Evolutionary conservation across 2,113 vertebrate species (phyloP).

Genomic region (Plectropomus leopardus): DNA sequence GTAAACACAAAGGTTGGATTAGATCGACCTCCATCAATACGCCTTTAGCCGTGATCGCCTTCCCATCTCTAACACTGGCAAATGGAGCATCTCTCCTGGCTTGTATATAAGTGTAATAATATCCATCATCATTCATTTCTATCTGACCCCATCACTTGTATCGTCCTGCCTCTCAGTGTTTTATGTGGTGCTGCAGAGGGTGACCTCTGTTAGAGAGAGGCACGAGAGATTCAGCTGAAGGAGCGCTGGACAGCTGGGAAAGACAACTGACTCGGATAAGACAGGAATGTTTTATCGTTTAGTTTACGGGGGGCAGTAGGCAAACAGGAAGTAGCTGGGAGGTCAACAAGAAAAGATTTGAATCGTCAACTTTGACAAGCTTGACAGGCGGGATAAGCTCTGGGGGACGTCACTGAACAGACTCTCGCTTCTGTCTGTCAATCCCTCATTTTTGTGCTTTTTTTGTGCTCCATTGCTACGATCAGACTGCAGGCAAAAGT

Average conservation of each 20-base stretch:
- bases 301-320: background rate
- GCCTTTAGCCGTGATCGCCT: constrained; percentile 5
- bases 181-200: constrained; percentile 55
- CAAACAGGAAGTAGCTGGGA: constrained; percentile 1
- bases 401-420: background rate
- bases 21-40: constrained; percentile 8
- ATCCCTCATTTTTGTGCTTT: background rate
- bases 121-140: constrained; percentile 55
- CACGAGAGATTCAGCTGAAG: constrained; percentile 40
- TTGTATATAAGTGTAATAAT: constrained; percentile 44
- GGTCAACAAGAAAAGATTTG: background rate
- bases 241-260: background rate
- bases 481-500: no score
- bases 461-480: no score
- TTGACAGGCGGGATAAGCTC: background rate
- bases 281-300: background rate
- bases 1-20: constrained; percentile 22
- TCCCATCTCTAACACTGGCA: background rate
- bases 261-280: background rate
- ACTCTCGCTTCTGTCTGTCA: background rate
- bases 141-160: constrained; percentile 29
- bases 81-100: constrained; percentile 22
- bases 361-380: background rate
- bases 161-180: constrained; percentile 39
- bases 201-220: constrained; percentile 44